phyloP scores from a whole-genome alignment of 1,140 invertebrate species.

The Eupristina koningsbergeri region DNA sequence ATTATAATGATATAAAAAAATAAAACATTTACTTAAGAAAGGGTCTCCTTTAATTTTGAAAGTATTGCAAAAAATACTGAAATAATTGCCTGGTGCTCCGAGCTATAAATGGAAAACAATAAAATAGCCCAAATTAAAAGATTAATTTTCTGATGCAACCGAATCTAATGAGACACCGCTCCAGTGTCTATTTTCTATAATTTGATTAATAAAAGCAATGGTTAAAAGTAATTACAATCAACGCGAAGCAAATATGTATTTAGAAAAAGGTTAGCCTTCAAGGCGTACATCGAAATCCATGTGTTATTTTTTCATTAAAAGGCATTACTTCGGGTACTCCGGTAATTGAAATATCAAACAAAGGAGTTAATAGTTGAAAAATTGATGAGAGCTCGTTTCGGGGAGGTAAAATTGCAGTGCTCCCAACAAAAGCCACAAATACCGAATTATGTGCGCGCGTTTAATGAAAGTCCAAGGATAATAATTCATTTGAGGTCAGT shows the following conservation, averaged over 20 bases:
- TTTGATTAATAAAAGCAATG: background rate
- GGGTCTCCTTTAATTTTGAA: too few species aligned
- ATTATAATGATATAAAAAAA: too few species aligned
- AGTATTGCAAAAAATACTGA: too few species aligned
- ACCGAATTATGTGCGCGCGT: background rate
- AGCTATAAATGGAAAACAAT: background rate
- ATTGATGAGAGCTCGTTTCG: background rate
- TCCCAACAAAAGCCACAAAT: background rate
- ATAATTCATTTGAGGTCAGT: constrained; percentile 43
- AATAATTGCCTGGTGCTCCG: too few species aligned
- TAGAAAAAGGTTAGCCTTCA: background rate
- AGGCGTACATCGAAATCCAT: background rate
- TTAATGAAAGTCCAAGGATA: constrained; percentile 33
- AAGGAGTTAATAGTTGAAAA: background rate
- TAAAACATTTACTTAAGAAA: too few species aligned
- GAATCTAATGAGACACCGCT: background rate
- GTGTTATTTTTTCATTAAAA: background rate
- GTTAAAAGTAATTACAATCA: background rate
- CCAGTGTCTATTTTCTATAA: background rate
- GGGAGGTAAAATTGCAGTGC: background rate
- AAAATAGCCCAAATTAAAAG: background rate
- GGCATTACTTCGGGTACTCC: background rate
- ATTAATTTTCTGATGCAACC: background rate
- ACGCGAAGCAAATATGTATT: background rate
- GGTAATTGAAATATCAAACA: constrained; percentile 30